Percentiles rank a stretch among this genome's conserved stretches.
Evolutionary conservation across 2,797 vertebrate species (phyloP).

Genomic region (Paramormyrops hopkinsi): DNA sequence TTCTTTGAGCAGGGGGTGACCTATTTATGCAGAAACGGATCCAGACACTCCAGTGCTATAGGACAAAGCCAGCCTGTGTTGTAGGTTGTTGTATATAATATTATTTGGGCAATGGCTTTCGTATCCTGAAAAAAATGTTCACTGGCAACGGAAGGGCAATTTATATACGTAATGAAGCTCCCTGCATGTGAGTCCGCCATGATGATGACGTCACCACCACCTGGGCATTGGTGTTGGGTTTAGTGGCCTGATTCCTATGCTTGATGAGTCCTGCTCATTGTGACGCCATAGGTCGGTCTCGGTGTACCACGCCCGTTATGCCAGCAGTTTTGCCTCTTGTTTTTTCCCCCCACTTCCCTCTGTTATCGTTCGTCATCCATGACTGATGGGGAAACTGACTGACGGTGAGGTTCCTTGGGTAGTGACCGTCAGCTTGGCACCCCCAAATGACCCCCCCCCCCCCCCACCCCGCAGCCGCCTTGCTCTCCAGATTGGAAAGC

Average conservation of each 20-base stretch:
- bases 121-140: background rate
- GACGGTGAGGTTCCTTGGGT: background rate
- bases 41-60: background rate
- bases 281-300: background rate
- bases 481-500: background rate
- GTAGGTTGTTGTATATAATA: background rate
- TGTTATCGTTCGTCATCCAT: background rate
- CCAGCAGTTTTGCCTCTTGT: background rate
- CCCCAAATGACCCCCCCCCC: background rate
- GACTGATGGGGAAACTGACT: background rate
- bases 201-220: background rate
- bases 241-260: background rate
- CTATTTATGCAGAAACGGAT: background rate
- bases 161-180: background rate
- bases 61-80: background rate
- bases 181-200: background rate
- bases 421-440: background rate
- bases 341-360: background rate
- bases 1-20: background rate
- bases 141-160: background rate
- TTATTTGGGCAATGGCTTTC: background rate
- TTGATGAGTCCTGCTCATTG: background rate
- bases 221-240: background rate
- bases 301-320: background rate
- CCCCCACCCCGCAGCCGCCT: background rate